phyloP scores from a whole-genome alignment of 2,888 invertebrate species.

The Dysmachus trigonus region DNA sequence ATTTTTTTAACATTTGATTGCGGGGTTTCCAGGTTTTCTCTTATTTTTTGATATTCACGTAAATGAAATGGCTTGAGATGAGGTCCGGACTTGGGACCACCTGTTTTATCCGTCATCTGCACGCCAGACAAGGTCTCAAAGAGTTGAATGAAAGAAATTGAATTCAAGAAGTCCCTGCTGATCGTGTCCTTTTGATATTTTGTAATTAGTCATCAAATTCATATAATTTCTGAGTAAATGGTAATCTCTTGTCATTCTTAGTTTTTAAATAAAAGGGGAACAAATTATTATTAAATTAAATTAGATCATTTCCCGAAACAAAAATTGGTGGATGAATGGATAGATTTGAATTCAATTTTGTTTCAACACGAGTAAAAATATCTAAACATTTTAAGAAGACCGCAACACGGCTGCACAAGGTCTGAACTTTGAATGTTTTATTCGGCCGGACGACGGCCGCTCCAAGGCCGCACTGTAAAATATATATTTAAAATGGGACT shows the following conservation, averaged over 20 bases:
- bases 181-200: background rate
- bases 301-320: too few relatives aligned
- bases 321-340: too few relatives aligned
- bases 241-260: background rate
- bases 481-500: too few relatives aligned
- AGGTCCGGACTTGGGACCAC: slow-evolving; percentile 1
- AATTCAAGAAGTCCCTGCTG: background rate
- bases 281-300: too few relatives aligned
- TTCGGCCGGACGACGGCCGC: too few relatives aligned
- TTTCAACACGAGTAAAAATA: too few relatives aligned
- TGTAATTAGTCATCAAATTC: background rate
- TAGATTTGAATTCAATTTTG: too few relatives aligned
- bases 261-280: background rate
- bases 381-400: too few relatives aligned
- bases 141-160: background rate
- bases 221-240: background rate
- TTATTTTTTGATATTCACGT: slow-evolving; percentile 8
- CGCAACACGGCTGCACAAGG: too few relatives aligned
- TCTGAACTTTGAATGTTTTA: too few relatives aligned
- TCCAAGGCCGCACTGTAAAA: too few relatives aligned
- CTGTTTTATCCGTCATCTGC: slow-evolving; percentile 24
- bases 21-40: background rate
- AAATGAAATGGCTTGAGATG: background rate
- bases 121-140: background rate
- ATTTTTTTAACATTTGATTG: slow-evolving; percentile 12